Percentiles rank a stretch among this genome's conserved stretches.
These are phyloP conservation scores for Smittia aterrima DNA, from an alignment of 2,888 invertebrate genomes.

Conservation along the genomic window DNA sequence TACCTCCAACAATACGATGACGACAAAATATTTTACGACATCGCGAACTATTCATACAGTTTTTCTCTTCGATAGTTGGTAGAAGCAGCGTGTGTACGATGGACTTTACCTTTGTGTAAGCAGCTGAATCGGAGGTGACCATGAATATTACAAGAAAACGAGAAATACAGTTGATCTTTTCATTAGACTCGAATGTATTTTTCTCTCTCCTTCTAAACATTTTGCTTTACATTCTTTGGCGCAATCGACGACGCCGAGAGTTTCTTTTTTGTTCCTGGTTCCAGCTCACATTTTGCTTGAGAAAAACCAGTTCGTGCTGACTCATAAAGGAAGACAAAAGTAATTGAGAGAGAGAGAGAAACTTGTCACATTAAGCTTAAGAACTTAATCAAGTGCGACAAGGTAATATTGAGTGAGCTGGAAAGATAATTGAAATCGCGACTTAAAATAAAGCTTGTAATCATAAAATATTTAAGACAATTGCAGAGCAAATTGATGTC, in stretches of 20 bases:
- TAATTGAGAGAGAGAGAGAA: not conserved
- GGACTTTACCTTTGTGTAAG: slow-evolving; percentile 13
- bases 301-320: slow-evolving; percentile 31
- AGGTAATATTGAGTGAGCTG: not conserved
- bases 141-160: not conserved
- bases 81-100: not conserved
- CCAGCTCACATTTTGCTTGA: not conserved
- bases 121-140: not conserved
- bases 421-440: not conserved
- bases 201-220: slow-evolving; percentile 5
- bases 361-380: not conserved
- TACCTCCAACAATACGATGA: slow-evolving; percentile 24
- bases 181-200: slow-evolving; percentile 15
- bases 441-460: not conserved
- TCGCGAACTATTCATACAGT: slow-evolving; percentile 15
- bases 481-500: not conserved
- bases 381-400: not conserved
- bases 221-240: not conserved
- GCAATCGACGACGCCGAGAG: not conserved
- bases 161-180: slow-evolving; percentile 14
- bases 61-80: slow-evolving; percentile 13
- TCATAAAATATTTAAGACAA: not conserved
- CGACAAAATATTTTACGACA: slow-evolving; percentile 20
- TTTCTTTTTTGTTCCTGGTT: slow-evolving; percentile 32
- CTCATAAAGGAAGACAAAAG: slow-evolving; percentile 8